Evolutionary conservation across 2,113 vertebrate species (phyloP), one percentile per base, ranked within the genome.

Genomic region (Cettia cetti): DNA sequence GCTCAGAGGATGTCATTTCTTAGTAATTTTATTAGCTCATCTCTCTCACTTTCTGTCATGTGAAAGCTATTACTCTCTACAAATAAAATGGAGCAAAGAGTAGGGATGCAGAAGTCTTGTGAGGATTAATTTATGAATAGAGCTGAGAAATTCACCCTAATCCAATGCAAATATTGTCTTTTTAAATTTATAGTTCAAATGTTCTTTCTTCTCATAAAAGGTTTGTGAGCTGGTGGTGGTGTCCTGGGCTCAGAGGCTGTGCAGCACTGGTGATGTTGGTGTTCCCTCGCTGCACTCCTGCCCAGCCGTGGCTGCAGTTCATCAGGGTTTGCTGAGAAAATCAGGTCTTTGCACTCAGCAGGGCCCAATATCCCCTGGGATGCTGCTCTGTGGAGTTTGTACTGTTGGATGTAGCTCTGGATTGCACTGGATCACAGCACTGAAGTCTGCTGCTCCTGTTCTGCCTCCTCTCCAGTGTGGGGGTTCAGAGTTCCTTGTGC

Each of bases 1-100:
- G 85, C 61, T 95, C 82, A 39, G n/a, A 60, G 40, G 70, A 75
- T 95, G 92, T 71, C 28, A 61, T 81, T 93, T 92, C 86, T 84
- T 82, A 64, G 72, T 94, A 79, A 93, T 93, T 93, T 92, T 60
- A 78, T 88, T 90, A 89, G 82, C 80, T 86, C 44, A 54, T 95
- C 80, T 66, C 68, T 79, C 74, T 95, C 65, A 11, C 76, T 95
- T 90, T 77, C 40, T 81, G 65, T 57, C 53, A 19, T 37, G 35
- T 30, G 49, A 71, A 90, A 75, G 44, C 64, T 64, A 20, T 87
- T 95, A 59, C 42, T 71, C 63, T 80, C 56, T 22, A 21, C 71
- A 66, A 82, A 89, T 82, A 50, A 90, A 93, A 65, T 11, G 21
- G 60, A 83, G 53, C 72, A 53, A 89, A 68, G 64, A 71, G 56